These are phyloP conservation scores for Lysandra bellargus DNA, from an alignment of 2,888 invertebrate species.

Conservation along the genomic window DNA sequence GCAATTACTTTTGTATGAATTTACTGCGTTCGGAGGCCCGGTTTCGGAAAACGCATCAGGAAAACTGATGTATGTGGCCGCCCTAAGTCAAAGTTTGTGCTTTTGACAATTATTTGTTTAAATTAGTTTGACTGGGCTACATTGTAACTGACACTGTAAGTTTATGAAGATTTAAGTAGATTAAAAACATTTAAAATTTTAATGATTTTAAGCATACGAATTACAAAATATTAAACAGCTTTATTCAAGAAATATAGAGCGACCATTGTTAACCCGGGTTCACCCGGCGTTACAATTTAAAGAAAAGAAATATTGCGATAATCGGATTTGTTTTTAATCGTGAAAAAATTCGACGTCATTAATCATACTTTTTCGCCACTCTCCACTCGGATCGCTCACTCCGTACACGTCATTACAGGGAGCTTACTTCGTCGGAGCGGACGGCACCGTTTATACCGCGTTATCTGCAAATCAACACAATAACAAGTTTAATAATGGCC, in stretches of 20 bases:
- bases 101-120: too few species aligned
- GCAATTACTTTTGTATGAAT: too few species aligned
- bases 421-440: slow-evolving; percentile 76
- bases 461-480: slow-evolving; percentile 79
- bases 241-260: background rate
- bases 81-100: background rate
- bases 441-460: slow-evolving; percentile 79
- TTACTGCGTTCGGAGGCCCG: too few species aligned
- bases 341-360: slow-evolving; percentile 55
- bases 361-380: slow-evolving; percentile 65
- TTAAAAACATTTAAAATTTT: background rate
- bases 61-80: too few species aligned
- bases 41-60: too few species aligned
- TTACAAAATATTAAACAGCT: too few species aligned
- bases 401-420: slow-evolving; percentile 73
- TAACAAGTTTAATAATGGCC: slow-evolving; percentile 78
- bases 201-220: too few species aligned
- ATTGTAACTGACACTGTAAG: too few species aligned
- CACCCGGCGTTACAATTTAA: background rate
- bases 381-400: slow-evolving; percentile 57
- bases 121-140: too few species aligned
- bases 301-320: slow-evolving; percentile 41
- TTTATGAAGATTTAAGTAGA: too few species aligned
- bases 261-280: background rate
- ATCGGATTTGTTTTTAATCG: slow-evolving; percentile 55